Evolutionary conservation across 1,140 invertebrate genomes (phyloP), one percentile per base, ranked within the genome.

Genomic region (Akabosia matsudoensis): DNA sequence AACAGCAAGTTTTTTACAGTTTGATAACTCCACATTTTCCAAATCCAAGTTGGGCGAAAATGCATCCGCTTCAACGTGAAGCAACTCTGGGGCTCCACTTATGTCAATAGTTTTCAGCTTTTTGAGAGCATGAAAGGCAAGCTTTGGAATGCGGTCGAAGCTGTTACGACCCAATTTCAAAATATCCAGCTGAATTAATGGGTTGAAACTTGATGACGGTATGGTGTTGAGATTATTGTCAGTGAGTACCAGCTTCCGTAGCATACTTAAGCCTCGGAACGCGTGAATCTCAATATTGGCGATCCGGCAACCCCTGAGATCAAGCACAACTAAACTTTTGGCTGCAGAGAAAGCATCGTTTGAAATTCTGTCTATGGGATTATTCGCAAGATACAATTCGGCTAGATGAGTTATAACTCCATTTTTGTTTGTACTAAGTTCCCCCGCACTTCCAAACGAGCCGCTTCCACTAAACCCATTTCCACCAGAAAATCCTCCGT

Each of bases 141-240:
- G 89, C 0, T 88, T 87, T 81, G 88, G 87, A 30, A 95, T 84
- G 0, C 86, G 84, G 26, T 88, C 85, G 80, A 94, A 93, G 77
- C 91, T 90, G 82, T 95, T 96, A 83, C 94, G 92, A 0, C 93
- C 93, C 24, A 95, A 87, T 24, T 88, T 90, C 18, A 96, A 85
- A 77, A 94, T 90, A 83, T 95, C 93, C 33, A 96, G 84, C 18
- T 92, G 88, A 0, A 86, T 86, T 33, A 96, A 85, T n/a, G 87
- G 85, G 0, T 88, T 87, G 16, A 95, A 83, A 37, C 93, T 91
- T 7, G 88, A 85, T 0, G 93, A 94, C 0, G 93, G 93, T 16
- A 96, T 88, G 51, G 87, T 85, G 14, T 85, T 85, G 28, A 97
- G 84, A 67, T 90, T 88, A 85, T 96, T 96, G 78, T 92, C 92